phyloP scores from a whole-genome alignment of 2,113 vertebrate genomes.

The Panurus biarmicus region DNA sequence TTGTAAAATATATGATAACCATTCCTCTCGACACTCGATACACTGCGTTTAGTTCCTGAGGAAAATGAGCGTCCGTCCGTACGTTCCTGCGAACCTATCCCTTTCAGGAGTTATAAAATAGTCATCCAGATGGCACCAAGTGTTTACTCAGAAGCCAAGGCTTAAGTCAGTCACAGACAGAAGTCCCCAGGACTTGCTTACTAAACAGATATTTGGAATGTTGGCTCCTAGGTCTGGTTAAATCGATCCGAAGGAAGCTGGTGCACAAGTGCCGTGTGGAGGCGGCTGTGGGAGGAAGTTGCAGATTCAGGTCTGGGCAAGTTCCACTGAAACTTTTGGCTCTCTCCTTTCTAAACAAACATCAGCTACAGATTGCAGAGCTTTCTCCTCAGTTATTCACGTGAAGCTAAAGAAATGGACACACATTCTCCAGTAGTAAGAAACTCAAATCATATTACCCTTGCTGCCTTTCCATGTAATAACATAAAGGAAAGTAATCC shows the following conservation, averaged over 20 bases:
- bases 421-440: background rate
- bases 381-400: background rate
- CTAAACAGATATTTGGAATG: slow-evolving; percentile 70
- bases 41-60: slow-evolving; percentile 56
- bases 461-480: background rate
- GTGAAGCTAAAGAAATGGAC: background rate
- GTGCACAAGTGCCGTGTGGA: background rate
- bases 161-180: slow-evolving; percentile 65
- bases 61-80: slow-evolving; percentile 23
- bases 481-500: background rate
- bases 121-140: slow-evolving; percentile 70
- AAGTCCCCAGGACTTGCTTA: slow-evolving; percentile 63
- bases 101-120: slow-evolving; percentile 67
- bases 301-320: slow-evolving; percentile 5
- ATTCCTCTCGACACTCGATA: slow-evolving; percentile 56
- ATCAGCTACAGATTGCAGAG: background rate
- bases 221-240: slow-evolving; percentile 47
- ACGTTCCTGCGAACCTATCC: slow-evolving; percentile 43
- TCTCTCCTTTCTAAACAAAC: slow-evolving; percentile 24
- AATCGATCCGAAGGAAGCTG: slow-evolving; percentile 52
- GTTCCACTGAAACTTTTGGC: background rate
- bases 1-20: slow-evolving; percentile 39
- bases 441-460: background rate
- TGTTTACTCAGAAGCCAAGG: slow-evolving; percentile 66
- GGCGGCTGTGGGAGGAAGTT: background rate